phyloP scores from a whole-genome alignment of 2,113 vertebrate species.

The Plestiodon gilberti region DNA sequence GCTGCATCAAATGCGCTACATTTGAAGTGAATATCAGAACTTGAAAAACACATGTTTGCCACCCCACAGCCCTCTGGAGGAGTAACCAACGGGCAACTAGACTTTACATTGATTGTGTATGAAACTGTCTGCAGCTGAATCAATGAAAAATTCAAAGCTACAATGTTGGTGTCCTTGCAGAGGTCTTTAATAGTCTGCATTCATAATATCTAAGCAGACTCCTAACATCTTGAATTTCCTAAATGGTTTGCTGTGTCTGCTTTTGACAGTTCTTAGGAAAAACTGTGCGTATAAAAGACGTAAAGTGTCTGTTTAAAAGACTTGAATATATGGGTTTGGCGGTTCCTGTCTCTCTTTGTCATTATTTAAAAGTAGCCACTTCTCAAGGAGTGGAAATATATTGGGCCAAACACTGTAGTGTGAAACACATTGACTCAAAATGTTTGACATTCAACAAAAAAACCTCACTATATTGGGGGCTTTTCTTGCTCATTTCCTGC shows the following conservation, averaged over 20 bases:
- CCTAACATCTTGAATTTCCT: constrained; percentile 16
- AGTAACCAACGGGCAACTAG: not conserved
- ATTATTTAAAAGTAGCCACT: constrained; percentile 1
- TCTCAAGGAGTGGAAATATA: constrained; percentile 25
- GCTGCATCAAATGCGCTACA: not conserved
- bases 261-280: not conserved
- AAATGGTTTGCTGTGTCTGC: constrained; percentile 1
- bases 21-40: not conserved
- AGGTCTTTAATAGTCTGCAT: constrained; percentile 29
- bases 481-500: constrained; percentile 60
- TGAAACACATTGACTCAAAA: constrained; percentile 57
- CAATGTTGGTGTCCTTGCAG: not conserved
- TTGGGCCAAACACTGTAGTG: constrained; percentile 33
- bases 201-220: constrained; percentile 23
- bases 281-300: not conserved
- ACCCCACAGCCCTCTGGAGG: not conserved
- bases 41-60: not conserved
- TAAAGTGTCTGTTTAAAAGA: constrained; percentile 19
- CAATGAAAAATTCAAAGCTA: accelerated
- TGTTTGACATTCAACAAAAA: constrained; percentile 38
- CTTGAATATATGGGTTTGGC: constrained; percentile 15
- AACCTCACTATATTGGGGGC: constrained; percentile 26
- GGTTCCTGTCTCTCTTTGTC: constrained; percentile 6
- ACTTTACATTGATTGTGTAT: not conserved
- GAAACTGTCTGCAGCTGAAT: constrained; percentile 19